Evolutionary conservation across 2,797 vertebrate genomes (phyloP).

Genomic region (Chrysocyon brachyurus): DNA sequence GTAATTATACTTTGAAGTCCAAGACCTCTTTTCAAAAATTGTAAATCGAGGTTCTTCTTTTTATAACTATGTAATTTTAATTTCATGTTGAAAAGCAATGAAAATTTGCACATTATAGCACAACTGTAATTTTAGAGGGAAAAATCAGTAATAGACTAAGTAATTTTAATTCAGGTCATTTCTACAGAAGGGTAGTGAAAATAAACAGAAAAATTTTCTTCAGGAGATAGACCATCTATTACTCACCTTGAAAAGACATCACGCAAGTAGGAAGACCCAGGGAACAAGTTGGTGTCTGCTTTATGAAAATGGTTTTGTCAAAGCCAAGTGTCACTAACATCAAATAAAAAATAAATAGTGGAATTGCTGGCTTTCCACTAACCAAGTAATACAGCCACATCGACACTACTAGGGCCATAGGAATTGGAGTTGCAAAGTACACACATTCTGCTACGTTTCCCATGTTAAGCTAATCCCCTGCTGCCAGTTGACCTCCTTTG

Average conservation of each 20-base stretch:
- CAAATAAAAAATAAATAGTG: not conserved
- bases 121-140: slow-evolving; percentile 76
- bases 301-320: slow-evolving; percentile 58
- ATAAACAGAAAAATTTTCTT: slow-evolving; percentile 59
- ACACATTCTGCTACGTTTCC: not conserved
- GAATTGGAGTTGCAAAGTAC: not conserved
- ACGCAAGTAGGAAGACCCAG: not conserved
- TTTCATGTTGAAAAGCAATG: slow-evolving; percentile 80
- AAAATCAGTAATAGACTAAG: slow-evolving; percentile 68
- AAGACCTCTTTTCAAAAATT: slow-evolving; percentile 78
- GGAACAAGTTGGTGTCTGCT: slow-evolving; percentile 17
- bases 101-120: slow-evolving; percentile 73
- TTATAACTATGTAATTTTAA: slow-evolving; percentile 79
- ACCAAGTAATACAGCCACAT: not conserved
- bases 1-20: slow-evolving; percentile 80
- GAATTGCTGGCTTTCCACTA: slow-evolving; percentile 4
- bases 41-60: slow-evolving; percentile 72
- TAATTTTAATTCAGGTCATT: slow-evolving; percentile 80
- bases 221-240: slow-evolving; percentile 54
- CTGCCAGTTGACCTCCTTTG: not conserved
- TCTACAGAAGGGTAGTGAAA: slow-evolving; percentile 66
- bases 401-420: not conserved
- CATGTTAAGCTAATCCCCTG: not conserved
- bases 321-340: slow-evolving; percentile 1
- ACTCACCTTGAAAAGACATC: slow-evolving; percentile 24